Conservation (phyloP, 2,797 vertebrate species). For the Fringilla coelebs region DNA sequence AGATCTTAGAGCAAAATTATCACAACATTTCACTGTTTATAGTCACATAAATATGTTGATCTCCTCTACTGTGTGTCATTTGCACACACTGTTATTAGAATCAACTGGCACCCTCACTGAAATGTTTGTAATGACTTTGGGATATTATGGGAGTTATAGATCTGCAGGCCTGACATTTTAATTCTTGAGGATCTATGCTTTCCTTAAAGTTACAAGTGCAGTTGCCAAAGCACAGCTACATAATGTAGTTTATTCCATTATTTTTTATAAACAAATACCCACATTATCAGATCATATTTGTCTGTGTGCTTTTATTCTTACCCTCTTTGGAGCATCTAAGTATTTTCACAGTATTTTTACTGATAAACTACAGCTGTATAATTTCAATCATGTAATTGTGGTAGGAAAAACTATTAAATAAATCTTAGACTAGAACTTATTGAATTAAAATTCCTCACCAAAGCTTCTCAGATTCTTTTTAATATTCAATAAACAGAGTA, state of each 20-base stretch:
- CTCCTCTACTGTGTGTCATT: not conserved
- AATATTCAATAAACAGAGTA: constrained; percentile 3
- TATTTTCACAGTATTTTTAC: not conserved
- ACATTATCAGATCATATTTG: not conserved
- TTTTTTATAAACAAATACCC: constrained; percentile 12
- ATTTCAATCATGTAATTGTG: not conserved
- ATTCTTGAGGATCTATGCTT: not conserved
- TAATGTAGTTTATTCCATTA: not conserved
- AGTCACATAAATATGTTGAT: not conserved
- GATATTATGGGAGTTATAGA: not conserved
- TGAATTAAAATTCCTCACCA: constrained; percentile 34
- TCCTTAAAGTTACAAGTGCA: not conserved
- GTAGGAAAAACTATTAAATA: not conserved
- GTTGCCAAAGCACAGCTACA: not conserved
- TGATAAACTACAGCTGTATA: not conserved
- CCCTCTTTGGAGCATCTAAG: not conserved
- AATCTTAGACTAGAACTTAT: not conserved
- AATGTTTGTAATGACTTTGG: not conserved
- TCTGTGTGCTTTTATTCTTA: not conserved
- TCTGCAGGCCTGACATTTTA: not conserved
- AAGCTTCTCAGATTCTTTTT: not conserved
- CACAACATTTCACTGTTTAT: not conserved
- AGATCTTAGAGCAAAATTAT: not conserved
- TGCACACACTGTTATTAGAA: not conserved
- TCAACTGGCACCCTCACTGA: not conserved